Conservation (phyloP, 2,113 vertebrate genomes). For the Murina feae region DNA sequence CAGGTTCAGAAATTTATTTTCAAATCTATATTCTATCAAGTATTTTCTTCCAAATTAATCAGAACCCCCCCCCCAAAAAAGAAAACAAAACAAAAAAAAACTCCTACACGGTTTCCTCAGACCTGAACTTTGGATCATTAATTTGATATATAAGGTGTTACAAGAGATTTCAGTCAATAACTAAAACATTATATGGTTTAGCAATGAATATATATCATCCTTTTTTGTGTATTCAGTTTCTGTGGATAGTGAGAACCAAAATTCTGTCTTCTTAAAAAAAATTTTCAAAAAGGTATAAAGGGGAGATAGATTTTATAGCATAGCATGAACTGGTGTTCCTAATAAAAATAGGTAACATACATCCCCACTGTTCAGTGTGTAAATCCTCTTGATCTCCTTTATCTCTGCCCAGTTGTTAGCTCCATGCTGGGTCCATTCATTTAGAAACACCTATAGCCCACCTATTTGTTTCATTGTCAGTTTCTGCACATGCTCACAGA, state of each 20-base stretch:
- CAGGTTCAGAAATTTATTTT: not conserved
- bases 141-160: not conserved
- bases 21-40: not conserved
- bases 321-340: not conserved
- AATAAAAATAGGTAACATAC: not conserved
- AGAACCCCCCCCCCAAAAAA: not conserved
- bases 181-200: not conserved
- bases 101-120: not conserved
- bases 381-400: not conserved
- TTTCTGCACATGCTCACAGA: not conserved
- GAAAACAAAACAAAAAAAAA: not conserved
- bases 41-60: not conserved
- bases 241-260: conserved; percentile 17
- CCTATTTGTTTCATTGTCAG: not conserved
- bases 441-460: not conserved
- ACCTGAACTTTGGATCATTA: not conserved
- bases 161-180: not conserved
- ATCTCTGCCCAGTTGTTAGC: not conserved
- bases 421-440: not conserved
- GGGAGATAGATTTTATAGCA: not conserved
- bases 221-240: not conserved
- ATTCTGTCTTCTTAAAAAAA: not conserved
- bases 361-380: not conserved
- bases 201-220: not conserved
- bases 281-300: not conserved